Percentiles rank a stretch among this genome's conserved stretches.
Conservation (phyloP, 2,113 vertebrate genomes). For the Sardina pilchardus region DNA sequence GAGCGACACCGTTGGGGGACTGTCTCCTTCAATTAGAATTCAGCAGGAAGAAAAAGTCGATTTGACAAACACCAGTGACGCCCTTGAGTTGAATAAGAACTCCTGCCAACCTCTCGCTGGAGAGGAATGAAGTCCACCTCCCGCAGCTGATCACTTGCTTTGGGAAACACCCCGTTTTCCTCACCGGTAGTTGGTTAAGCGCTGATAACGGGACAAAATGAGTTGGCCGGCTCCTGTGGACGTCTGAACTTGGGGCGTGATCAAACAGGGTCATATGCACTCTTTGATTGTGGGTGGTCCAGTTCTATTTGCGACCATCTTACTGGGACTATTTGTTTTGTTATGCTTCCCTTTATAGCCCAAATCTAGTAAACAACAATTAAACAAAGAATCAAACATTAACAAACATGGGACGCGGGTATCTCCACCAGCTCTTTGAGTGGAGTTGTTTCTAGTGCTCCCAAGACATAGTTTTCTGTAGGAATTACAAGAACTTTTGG, state of each 20-base stretch:
- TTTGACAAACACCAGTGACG: slow-evolving; percentile 28
- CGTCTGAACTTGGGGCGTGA: slow-evolving; percentile 54
- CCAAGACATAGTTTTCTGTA: slow-evolving; percentile 29
- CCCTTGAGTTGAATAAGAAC: slow-evolving; percentile 22
- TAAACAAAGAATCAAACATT: slow-evolving; percentile 57
- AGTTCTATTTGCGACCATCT: neutral
- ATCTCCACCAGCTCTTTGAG: slow-evolving; percentile 58
- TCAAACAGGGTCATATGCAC: slow-evolving; percentile 47
- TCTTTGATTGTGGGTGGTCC: slow-evolving; percentile 81
- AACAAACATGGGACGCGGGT: slow-evolving; percentile 70
- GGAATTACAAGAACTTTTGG: slow-evolving; percentile 66
- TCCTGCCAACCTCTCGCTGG: slow-evolving; percentile 6
- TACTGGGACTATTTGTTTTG: slow-evolving; percentile 55
- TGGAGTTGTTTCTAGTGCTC: slow-evolving; percentile 40
- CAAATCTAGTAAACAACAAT: slow-evolving; percentile 69
- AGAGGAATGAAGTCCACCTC: slow-evolving; percentile 29
- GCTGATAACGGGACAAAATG: slow-evolving; percentile 49
- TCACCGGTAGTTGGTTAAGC: slow-evolving; percentile 45
- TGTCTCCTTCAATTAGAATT: slow-evolving; percentile 1
- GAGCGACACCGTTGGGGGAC: slow-evolving; percentile 5
- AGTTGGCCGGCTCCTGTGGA: slow-evolving; percentile 50
- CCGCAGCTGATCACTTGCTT: slow-evolving; percentile 18
- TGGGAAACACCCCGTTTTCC: slow-evolving; percentile 24
- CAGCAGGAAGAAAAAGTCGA: neutral
- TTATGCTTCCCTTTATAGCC: slow-evolving; percentile 66